Evolutionary conservation across 2,113 vertebrate species (phyloP), one percentile per base, ranked within the genome.

Genomic region (human (Homo sapiens)): DNA sequence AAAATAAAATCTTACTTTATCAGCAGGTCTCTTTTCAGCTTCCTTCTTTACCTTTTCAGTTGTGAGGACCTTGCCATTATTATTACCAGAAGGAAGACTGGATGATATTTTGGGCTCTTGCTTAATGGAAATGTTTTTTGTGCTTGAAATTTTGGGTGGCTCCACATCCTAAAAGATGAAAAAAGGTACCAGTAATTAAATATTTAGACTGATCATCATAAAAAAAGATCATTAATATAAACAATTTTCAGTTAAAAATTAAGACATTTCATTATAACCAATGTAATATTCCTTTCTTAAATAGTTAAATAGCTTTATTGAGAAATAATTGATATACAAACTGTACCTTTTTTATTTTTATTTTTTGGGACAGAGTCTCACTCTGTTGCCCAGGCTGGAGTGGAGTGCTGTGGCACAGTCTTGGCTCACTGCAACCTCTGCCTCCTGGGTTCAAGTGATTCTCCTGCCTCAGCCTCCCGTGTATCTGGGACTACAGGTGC

Each of bases 21-120:
- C 99, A 76, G 98, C 88, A n/a, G 99, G 98, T 95, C 99, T 99
- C 98, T 99, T 99, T 96, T 99, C 99, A 27, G 70, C 96, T 78
- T 99, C 99, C 95, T 99, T 99, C 98, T 99, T 99, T 96, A 98
- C 98, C 94, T 99, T 99, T 96, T 99, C 99, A 9, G 99, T 98
- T 80, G 98, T 91, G 93, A 98, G 95, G 72, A 99, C 98, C 95
- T 99, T 99, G 97, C 99, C 99, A 93, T 99, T 99, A 97, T 98
- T 99, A 96, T 98, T 99, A 94, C 99, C 98, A 93, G 99, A 99
- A 59, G 99, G 98, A 68, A 99, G 99, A 97, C 97, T 98, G 9
- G 99, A 99, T 52, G 99, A 97, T 13, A 98, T 98, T 98, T 99
- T 99, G 64, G 99, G 98, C 64, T 99, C 99, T 96, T 99, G 99